Percentiles rank a stretch among this genome's conserved stretches.
These are phyloP conservation scores for Mythimna lalbum DNA, from an alignment of 2,888 invertebrate species.

Conservation along the genomic window DNA sequence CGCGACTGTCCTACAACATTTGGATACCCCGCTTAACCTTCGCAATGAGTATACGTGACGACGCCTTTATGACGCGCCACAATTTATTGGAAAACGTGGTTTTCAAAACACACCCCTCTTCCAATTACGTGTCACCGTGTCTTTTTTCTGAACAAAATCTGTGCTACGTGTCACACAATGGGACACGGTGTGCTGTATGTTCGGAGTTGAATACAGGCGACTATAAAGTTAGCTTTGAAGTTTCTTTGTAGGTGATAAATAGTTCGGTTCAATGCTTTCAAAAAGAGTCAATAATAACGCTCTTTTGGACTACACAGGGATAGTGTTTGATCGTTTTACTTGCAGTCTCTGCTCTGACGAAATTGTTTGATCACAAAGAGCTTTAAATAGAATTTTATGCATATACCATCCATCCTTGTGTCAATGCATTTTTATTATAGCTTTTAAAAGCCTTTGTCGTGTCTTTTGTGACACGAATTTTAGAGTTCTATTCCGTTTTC, in stretches of 20 bases:
- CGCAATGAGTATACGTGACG: slow-evolving; percentile 77
- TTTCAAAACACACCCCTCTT: slow-evolving; percentile 69
- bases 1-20: slow-evolving; percentile 41
- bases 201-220: slow-evolving; percentile 25
- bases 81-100: slow-evolving; percentile 83
- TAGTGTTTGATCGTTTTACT: slow-evolving; percentile 37
- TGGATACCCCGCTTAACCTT: slow-evolving; percentile 68
- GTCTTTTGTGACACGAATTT: background rate
- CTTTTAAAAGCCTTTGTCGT: background rate
- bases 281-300: slow-evolving; percentile 54
- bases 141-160: slow-evolving; percentile 33
- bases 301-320: slow-evolving; percentile 39
- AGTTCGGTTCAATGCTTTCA: slow-evolving; percentile 62
- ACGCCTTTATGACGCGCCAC: slow-evolving; percentile 74
- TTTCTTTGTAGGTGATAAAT: slow-evolving; percentile 64
- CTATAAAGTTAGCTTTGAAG: slow-evolving; percentile 63
- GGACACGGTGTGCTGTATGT: slow-evolving; percentile 50
- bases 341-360: slow-evolving; percentile 33
- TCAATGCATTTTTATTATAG: background rate
- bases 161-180: slow-evolving; percentile 24
- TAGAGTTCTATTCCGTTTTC: background rate
- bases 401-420: background rate
- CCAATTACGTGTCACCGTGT: slow-evolving; percentile 61
- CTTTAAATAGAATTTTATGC: slow-evolving; percentile 11
- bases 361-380: slow-evolving; percentile 21